Percentiles rank a stretch among this genome's conserved stretches.
Evolutionary conservation across 35 echinoderm and acorn worm genomes (phyloP).

Genomic region (Apostichopus californicus): DNA sequence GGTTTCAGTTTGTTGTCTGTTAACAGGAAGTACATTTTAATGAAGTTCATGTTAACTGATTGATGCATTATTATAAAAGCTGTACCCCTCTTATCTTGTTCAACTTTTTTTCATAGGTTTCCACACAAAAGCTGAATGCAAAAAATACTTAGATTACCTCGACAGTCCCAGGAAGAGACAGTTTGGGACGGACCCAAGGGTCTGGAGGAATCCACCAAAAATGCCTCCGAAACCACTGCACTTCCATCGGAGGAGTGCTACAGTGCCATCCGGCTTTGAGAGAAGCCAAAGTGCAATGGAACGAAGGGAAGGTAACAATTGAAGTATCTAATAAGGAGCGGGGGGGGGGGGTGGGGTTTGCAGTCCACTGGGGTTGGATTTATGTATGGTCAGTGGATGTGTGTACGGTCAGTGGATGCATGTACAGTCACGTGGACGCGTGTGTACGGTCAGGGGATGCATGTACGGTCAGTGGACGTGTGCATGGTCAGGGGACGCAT

Average conservation of each 20-base stretch:
- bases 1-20: no score
- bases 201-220: slow-evolving; percentile 92
- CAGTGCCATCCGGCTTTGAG: slow-evolving; percentile 35
- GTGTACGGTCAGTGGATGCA: background rate
- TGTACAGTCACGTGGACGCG: background rate
- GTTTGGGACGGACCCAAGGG: slow-evolving; percentile 82
- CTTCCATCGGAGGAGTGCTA: slow-evolving; percentile 58
- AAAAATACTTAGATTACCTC: slow-evolving; percentile 81
- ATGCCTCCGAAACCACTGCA: slow-evolving; percentile 60
- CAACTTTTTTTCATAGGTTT: slow-evolving; percentile 59
- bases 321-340: no score
- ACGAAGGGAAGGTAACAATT: background rate
- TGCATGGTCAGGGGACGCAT: no score
- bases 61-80: no score
- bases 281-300: slow-evolving; percentile 31
- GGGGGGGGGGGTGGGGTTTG: no score
- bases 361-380: no score
- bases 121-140: slow-evolving; percentile 74
- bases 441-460: no score
- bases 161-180: slow-evolving; percentile 64
- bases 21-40: no score
- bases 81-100: background rate
- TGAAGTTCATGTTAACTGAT: no score
- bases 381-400: no score
- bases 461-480: no score